Base-by-base conservation (phyloP, 2,113 vertebrate species). In the Macrotis lagotis region DNA sequence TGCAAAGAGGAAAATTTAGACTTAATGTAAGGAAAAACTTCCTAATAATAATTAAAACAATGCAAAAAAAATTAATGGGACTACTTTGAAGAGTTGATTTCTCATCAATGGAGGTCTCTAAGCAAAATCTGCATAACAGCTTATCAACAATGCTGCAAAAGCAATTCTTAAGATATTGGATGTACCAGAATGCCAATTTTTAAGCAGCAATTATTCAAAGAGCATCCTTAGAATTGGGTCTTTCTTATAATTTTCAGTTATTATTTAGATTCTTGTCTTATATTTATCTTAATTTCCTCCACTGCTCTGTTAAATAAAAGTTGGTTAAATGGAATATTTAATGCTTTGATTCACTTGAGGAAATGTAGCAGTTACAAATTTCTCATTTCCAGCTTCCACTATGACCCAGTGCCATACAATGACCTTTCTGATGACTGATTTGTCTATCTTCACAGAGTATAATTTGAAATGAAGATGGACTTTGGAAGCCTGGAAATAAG, bases 361-460 rank as follows among this genome's bases (percentile, higher is more conserved):
- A 37, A 74, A 74, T n/a, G 37, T 1, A 19, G 37, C 66, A n/a
- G 37, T 74, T n/a, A 74, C 66, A 74, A n/a, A 14, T 37, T 74
- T 37, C 66, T n/a, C 66, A 74, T 74, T 74, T 74, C 66, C 66
- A 74, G 5, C 44, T 74, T 74, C 66, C 37, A 74, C 3, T 74
- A 37, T n/a, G 66, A 74, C 5, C 37, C 16, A 74, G 37, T n/a
- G 16, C 31, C 12, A 37, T 37, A 66, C 37, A 74, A 74, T n/a
- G 37, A 74, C 26, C 28, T 74, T 91, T n/a, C 48, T 92, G 94
- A 91, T 93, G 94, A 91, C n/a, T 24, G 9, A 50, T 90, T n/a
- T 93, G 48, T 44, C 51, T 96, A 44, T 44, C 88, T 88, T 94
- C 19, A 93, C 19, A 96, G 91, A 51, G 44, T 8, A 91, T 52